Evolutionary conservation across 2,797 vertebrate genomes (phyloP), one percentile per base, ranked within the genome.

Genomic region (Schizopygopsis malacanthus): DNA sequence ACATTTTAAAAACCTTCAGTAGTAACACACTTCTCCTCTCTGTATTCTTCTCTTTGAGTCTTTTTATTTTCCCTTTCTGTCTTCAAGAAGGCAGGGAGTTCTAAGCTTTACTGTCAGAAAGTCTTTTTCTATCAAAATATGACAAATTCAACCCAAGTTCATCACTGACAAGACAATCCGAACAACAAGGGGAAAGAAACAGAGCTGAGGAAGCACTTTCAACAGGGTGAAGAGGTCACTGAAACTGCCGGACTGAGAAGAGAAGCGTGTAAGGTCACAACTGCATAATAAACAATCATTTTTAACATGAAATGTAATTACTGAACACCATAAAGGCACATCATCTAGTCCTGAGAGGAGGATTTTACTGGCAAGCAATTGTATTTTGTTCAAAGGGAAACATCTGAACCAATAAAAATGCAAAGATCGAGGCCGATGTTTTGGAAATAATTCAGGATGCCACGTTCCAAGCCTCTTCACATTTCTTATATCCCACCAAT

Each of bases 131-230:
- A 28, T 81, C 50, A 61, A 39, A 80, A 73, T 54, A 59, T 28
- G 73, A 80, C 80, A 70, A 84, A 63, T 82, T 89, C 79, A 54
- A 85, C 63, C 71, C 61, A 63, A 20, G 43, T 54, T 88, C 69
- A 80, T 25, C 77, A 78, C 63, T 80, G 43, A 67, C 71, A 65
- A 80, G 11, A 45, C 25, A 47, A 65, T 80, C 61, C 16, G 18
- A 65, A 33, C 10, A 67, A 80, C 61, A 50, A 80, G 61, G 25
- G 41, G 10, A 22, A 47, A 28, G 79, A 81, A 80, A 81, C 43
- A 86, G 81, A 28, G 73, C 39, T 28, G 54, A 65, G 78, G 43
- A 85, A 81, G 86, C 59, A 37, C 37, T 67, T 78, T 67, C 37
- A 69, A 70, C 61, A 4, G 37, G 54, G 76, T 79, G 76, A 80